These are phyloP conservation scores for Hozukius guyotensis DNA, from an alignment of 2,797 vertebrate genomes.

Conservation along the genomic window DNA sequence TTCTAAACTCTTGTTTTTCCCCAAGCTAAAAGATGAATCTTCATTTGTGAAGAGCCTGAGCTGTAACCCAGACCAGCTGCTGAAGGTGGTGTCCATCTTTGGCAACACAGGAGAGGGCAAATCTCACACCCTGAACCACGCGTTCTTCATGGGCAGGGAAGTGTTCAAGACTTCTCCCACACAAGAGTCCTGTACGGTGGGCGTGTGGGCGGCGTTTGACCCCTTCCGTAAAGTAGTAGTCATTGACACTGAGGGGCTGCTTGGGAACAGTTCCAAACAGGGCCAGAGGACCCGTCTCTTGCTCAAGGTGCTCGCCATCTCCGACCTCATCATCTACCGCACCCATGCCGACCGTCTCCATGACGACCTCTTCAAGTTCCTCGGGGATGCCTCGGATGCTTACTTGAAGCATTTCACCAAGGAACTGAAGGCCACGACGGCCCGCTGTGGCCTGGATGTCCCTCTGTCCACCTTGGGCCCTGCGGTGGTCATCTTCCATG, in stretches of 20 bases:
- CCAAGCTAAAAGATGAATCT: conserved; percentile 91
- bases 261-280: conserved; percentile 94
- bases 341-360: conserved; percentile 97
- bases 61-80: conserved; percentile 90
- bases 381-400: conserved; percentile 96
- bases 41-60: conserved; percentile 91
- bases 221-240: conserved; percentile 92
- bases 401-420: conserved; percentile 98
- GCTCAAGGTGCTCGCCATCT: conserved; percentile 97
- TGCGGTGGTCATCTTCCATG: conserved; percentile 98
- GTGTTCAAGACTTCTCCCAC: conserved; percentile 97
- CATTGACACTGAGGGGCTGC: conserved; percentile 96
- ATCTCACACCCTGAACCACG: conserved; percentile 98
- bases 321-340: conserved; percentile 97
- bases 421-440: conserved; percentile 96
- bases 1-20: not conserved
- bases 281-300: conserved; percentile 97
- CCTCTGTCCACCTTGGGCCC: conserved; percentile 96
- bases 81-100: conserved; percentile 99
- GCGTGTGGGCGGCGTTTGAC: conserved; percentile 96
- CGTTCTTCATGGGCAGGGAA: conserved; percentile 96
- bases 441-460: conserved; percentile 96
- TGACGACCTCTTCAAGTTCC: conserved; percentile 98
- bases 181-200: conserved; percentile 97
- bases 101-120: conserved; percentile 99